Conservation (phyloP, 2,797 vertebrate genomes). For the Sebastes iracundus region DNA sequence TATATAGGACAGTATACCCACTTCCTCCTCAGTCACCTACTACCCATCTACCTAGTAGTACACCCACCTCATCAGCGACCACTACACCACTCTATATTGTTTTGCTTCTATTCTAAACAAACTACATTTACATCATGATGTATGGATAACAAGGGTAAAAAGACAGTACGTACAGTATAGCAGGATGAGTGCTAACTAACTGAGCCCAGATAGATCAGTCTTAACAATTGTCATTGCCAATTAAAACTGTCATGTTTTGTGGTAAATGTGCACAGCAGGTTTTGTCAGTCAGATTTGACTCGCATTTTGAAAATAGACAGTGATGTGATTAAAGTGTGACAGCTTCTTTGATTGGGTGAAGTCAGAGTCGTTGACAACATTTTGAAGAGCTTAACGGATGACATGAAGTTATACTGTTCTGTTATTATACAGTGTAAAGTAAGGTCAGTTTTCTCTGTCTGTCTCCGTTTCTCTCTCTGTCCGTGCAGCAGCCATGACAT, state of each 20-base stretch:
- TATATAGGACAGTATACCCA: too few species aligned
- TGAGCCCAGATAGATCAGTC: not conserved
- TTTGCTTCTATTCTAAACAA: not conserved
- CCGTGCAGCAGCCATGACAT: constrained; percentile 22
- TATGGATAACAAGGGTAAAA: not conserved
- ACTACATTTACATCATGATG: not conserved
- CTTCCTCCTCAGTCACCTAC: too few species aligned
- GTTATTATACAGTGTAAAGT: not conserved
- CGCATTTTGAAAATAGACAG: not conserved
- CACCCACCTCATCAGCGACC: too few species aligned
- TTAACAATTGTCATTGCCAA: not conserved
- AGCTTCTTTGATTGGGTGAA: constrained; percentile 13
- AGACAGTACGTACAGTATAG: not conserved
- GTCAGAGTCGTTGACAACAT: not conserved
- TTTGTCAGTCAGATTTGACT: not conserved
- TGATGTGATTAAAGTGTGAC: constrained; percentile 6
- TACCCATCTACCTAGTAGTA: too few species aligned
- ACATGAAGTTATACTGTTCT: not conserved
- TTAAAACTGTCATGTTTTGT: not conserved
- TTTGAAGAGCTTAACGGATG: not conserved
- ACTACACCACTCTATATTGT: not conserved
- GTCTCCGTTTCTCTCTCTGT: not conserved
- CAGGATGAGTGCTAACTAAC: not conserved
- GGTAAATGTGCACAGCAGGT: not conserved
- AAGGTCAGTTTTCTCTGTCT: not conserved